Percentiles rank a stretch among this genome's conserved stretches.
These are phyloP conservation scores for Diaphora mendica DNA, from an alignment of 2,888 invertebrate genomes.

Conservation along the genomic window DNA sequence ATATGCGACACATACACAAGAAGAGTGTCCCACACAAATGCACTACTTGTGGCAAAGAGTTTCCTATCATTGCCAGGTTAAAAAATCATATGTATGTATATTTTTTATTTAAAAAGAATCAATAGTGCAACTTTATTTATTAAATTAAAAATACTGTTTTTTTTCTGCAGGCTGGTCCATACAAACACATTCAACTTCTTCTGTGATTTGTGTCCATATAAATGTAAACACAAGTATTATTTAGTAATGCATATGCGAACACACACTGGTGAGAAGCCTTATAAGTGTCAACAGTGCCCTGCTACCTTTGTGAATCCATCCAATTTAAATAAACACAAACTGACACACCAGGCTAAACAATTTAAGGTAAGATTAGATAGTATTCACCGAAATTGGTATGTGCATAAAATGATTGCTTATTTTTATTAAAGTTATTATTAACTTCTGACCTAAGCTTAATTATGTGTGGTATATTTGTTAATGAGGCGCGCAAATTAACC, in stretches of 20 bases:
- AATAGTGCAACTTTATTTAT: neutral
- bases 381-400: neutral
- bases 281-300: conserved; percentile 83
- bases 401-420: too few species aligned
- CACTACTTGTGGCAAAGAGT: conserved; percentile 79
- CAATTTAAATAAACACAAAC: conserved; percentile 88
- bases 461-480: too few species aligned
- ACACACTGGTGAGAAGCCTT: conserved; percentile 82
- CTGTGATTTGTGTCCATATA: conserved; percentile 83
- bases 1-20: conserved; percentile 80
- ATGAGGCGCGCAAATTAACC: too few species aligned
- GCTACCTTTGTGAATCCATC: conserved; percentile 88
- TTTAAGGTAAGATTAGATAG: conserved; percentile 69
- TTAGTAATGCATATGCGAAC: conserved; percentile 86
- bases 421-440: too few species aligned
- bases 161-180: conserved; percentile 72
- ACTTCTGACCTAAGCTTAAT: too few species aligned
- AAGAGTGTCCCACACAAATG: conserved; percentile 73
- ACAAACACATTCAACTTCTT: conserved; percentile 83
- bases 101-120: neutral
- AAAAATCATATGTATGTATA: conserved; percentile 78
- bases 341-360: conserved; percentile 85
- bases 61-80: conserved; percentile 78
- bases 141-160: neutral
- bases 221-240: conserved; percentile 83